Evolutionary conservation across 2,797 vertebrate genomes (phyloP).

Genomic region (Rallus crepitans): DNA sequence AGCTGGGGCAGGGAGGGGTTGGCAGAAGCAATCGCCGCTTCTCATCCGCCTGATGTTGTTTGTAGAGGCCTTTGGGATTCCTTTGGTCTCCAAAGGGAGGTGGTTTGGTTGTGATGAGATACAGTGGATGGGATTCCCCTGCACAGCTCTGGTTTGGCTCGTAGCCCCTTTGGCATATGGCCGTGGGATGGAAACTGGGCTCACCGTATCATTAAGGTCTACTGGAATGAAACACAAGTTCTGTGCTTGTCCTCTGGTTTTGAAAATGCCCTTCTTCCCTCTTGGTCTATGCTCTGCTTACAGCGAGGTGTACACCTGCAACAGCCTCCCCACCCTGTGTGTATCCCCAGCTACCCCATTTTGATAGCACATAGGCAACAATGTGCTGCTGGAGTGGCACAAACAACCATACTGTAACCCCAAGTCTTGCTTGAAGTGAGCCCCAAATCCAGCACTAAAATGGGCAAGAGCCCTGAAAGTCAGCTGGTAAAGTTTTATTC

Average conservation of each 20-base stretch:
- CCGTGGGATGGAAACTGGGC: background rate
- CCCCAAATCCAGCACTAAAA: background rate
- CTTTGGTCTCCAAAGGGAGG: background rate
- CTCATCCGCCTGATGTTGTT: background rate
- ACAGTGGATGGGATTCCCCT: background rate
- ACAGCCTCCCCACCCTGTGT: background rate
- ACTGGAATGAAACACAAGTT: background rate
- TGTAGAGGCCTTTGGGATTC: background rate
- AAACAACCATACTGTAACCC: background rate
- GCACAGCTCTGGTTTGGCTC: fast-evolving
- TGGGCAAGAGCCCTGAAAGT: background rate
- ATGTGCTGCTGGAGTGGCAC: background rate
- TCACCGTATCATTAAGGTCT: background rate
- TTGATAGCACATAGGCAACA: background rate
- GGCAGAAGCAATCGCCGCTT: background rate
- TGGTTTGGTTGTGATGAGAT: background rate
- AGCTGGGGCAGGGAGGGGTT: no score
- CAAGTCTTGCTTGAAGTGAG: background rate
- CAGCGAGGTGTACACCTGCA: background rate
- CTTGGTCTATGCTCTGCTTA: background rate
- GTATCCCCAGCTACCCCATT: background rate
- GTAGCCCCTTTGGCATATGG: background rate
- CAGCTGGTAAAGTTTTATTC: background rate
- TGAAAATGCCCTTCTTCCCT: background rate
- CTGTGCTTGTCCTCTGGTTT: background rate